These are phyloP conservation scores for Maconellicoccus hirsutus DNA, from an alignment of 1,140 invertebrate genomes.

Conservation along the genomic window DNA sequence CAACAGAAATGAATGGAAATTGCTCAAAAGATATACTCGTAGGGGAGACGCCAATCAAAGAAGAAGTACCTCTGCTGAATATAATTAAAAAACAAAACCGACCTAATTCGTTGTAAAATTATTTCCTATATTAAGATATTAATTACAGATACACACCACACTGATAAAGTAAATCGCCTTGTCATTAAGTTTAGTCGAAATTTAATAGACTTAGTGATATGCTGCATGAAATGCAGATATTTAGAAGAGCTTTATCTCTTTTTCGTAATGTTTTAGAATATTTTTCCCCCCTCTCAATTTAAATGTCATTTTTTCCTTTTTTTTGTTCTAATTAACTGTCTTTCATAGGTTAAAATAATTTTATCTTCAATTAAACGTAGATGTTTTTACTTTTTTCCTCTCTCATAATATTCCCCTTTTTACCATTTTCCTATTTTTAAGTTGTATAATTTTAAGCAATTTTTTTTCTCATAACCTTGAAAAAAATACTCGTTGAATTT, in stretches of 20 bases:
- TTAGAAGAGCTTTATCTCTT: background rate
- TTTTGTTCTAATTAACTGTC: background rate
- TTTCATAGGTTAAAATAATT: background rate
- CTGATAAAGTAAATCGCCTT: background rate
- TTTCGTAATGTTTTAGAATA: no score
- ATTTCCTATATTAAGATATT: background rate
- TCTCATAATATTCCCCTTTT: no score
- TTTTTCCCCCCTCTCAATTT: background rate
- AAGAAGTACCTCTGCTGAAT: constrained; percentile 8
- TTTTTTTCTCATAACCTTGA: no score
- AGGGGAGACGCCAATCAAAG: background rate
- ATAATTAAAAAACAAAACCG: constrained; percentile 19
- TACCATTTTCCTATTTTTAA: no score
- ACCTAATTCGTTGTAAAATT: background rate
- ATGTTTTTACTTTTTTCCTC: no score
- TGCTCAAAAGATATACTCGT: constrained; percentile 1
- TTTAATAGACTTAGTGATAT: background rate
- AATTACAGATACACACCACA: background rate
- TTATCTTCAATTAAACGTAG: no score
- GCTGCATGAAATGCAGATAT: background rate
- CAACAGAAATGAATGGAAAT: constrained; percentile 2
- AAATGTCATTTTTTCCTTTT: background rate
- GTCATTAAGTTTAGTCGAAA: background rate
- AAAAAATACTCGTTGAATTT: no score
- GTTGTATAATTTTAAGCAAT: no score